Evolutionary conservation across 2,888 invertebrate genomes (phyloP), one percentile per base, ranked within the genome.

Genomic region (Trissolcus brochymenae): DNA sequence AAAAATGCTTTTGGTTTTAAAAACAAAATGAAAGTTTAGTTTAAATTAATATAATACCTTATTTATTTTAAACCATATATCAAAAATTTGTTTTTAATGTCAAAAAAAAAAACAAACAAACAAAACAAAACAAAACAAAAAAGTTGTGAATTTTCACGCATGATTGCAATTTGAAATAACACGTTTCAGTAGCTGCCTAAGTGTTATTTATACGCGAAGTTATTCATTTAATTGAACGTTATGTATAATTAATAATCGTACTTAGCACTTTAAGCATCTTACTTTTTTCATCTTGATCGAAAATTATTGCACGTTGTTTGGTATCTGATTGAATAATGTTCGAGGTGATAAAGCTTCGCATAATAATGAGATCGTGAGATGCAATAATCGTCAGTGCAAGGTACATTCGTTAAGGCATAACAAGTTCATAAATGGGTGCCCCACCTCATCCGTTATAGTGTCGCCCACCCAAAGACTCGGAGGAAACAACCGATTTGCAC

Each of bases 351-450:
- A 62, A 51, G 67, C 51, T 51, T 46, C 49, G 66, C 66, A 75
- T 75, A 75, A 68, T 68, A 68, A 75, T 62, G 74, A 67, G 74
- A 68, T 68, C 57, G 64, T 68, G 73, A 77, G 68, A 68, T 73
- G 64, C 62, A 66, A 77, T 77, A 61, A 72, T 68, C 65, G 67
- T 17, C 60, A 64, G 50, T 72, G 74, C 65, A 68, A 73, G 76
- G 74, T 72, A 77, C 66, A 80, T 80, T 74, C 60, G 81, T 80
- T 78, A 71, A 84, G 83, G 85, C 83, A 84, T 84, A 86, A 86
- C 85, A 87, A 86, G 84, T 88, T 88, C 86, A 87, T 88, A 87
- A 88, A 87, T 83, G 85, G 82, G 70, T 77, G 88, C 87, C 88
- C 85, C 85, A 84, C 88, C 87, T 88, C 84, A 84, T 85, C 88